Conservation (phyloP, 23 tunicate species). For the Phallusia fumigata region DNA sequence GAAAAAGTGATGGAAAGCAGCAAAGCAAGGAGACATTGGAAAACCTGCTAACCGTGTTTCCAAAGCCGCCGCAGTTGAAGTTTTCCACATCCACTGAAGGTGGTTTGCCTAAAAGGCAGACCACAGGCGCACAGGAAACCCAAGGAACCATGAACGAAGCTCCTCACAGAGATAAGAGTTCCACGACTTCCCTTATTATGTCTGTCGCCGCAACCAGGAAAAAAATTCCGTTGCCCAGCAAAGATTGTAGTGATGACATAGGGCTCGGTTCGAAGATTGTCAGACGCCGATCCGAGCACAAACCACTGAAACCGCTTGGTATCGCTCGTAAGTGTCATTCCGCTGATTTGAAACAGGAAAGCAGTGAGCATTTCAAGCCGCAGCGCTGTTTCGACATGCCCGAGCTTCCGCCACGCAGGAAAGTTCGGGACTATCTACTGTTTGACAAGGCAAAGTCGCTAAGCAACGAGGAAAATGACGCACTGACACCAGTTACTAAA, state of each 20-base stretch:
- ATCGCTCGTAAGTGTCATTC: constrained; percentile 17
- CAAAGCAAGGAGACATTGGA: constrained; percentile 6
- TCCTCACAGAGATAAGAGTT: neutral
- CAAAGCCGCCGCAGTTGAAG: constrained; percentile 46
- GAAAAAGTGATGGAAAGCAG: neutral
- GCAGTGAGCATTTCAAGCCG: neutral
- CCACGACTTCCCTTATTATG: neutral
- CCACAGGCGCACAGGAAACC: neutral
- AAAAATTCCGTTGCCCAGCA: neutral
- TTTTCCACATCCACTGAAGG: neutral
- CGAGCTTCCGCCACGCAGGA: neutral
- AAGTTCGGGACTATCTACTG: neutral
- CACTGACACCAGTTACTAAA: neutral
- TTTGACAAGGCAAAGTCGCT: constrained; percentile 1
- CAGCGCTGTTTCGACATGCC: neutral
- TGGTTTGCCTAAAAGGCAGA: neutral
- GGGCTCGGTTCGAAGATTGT: neutral
- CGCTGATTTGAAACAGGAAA: neutral
- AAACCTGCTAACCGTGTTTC: constrained; percentile 32
- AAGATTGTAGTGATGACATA: neutral
- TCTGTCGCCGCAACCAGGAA: neutral
- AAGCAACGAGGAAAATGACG: constrained; percentile 2
- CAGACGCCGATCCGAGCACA: neutral
- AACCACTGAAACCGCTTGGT: constrained; percentile 1
- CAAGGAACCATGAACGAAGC: neutral